These are phyloP conservation scores for Lamprotornis superbus DNA, from an alignment of 2,113 vertebrate genomes.

Conservation along the genomic window DNA sequence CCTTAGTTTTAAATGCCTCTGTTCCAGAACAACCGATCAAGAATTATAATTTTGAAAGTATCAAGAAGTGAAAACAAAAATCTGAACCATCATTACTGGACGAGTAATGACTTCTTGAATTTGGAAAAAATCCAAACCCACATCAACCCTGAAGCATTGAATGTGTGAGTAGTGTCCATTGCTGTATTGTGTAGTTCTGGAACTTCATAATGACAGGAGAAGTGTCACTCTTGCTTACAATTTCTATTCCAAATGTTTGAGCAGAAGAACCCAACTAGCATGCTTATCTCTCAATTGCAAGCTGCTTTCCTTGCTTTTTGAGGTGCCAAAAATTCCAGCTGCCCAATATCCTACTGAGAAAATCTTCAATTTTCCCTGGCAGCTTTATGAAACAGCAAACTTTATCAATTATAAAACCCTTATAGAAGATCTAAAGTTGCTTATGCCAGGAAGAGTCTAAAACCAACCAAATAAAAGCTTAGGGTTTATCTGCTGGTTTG, in stretches of 20 bases:
- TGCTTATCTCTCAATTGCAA: conserved; percentile 23
- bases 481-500: background rate
- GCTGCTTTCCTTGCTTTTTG: background rate
- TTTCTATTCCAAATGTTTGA: background rate
- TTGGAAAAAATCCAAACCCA: background rate
- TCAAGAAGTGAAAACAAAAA: background rate
- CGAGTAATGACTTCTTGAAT: background rate
- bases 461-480: background rate
- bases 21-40: background rate
- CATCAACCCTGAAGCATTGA: accelerated
- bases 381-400: background rate
- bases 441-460: background rate
- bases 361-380: background rate
- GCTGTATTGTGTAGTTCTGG: background rate
- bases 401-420: background rate
- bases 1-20: background rate
- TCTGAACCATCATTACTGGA: background rate
- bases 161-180: background rate
- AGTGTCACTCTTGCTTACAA: background rate
- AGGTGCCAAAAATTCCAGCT: conserved; percentile 8
- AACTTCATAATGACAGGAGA: background rate
- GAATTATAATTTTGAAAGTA: background rate
- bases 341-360: background rate
- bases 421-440: background rate
- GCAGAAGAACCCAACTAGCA: background rate